Evolutionary conservation across 2,888 invertebrate species (phyloP).

Genomic region (Copidosoma aretas): DNA sequence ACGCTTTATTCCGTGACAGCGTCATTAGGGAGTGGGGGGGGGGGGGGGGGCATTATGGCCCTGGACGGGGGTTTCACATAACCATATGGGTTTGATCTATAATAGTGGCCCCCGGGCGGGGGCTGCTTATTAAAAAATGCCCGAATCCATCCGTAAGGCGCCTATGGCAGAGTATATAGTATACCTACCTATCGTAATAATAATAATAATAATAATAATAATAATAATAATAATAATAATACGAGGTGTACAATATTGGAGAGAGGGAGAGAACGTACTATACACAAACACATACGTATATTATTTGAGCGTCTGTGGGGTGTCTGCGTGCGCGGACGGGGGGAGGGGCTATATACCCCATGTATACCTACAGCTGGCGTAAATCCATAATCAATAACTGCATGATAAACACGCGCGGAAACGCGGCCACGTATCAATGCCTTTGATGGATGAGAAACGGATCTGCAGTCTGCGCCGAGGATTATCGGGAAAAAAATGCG

Average conservation of each 20-base stretch:
- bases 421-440: conserved; percentile 37
- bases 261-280: too few species aligned
- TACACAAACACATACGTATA: not conserved
- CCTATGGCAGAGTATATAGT: too few species aligned
- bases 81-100: too few species aligned
- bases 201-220: too few species aligned
- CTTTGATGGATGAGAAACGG: conserved; percentile 44
- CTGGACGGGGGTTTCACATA: too few species aligned
- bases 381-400: conserved; percentile 42
- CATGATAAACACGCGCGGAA: conserved; percentile 39
- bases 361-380: conserved; percentile 19
- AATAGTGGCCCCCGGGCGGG: too few species aligned
- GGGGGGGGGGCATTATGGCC: too few species aligned
- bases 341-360: not conserved
- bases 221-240: too few species aligned
- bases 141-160: conserved; percentile 14
- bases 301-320: not conserved
- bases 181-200: too few species aligned
- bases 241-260: too few species aligned
- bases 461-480: conserved; percentile 39
- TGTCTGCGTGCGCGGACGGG: not conserved
- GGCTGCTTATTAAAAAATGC: conserved; percentile 28
- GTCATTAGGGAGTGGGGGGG: not conserved
- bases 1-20: not conserved
- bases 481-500: conserved; percentile 38